Percentiles rank a stretch among this genome's conserved stretches.
Evolutionary conservation across 1,140 invertebrate species (phyloP).

Genomic region (Brachionus rubens): DNA sequence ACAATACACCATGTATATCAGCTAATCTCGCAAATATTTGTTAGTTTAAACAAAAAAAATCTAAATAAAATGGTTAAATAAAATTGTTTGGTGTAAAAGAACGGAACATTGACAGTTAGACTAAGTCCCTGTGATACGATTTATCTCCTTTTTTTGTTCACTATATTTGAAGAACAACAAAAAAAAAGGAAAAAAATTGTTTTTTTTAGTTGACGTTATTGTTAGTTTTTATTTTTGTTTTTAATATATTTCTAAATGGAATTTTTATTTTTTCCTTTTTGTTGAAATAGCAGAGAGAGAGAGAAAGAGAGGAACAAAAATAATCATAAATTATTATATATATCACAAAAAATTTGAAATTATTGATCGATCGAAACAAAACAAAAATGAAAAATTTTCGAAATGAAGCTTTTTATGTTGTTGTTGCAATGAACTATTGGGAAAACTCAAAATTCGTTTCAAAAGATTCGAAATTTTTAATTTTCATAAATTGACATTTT

Average conservation of each 20-base stretch:
- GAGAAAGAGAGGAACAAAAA: background rate
- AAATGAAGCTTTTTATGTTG: background rate
- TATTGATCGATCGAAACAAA: slow-evolving; percentile 31
- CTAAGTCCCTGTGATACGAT: too few relatives aligned
- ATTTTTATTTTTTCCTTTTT: slow-evolving; percentile 14
- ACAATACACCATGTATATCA: slow-evolving; percentile 46
- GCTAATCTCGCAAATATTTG: slow-evolving; percentile 42
- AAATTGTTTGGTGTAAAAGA: too few relatives aligned
- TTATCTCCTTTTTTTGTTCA: background rate
- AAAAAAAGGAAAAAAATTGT: too few relatives aligned
- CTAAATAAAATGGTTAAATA: too few relatives aligned
- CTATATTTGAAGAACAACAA: background rate
- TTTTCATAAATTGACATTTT: slow-evolving; percentile 36
- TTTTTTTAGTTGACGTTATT: slow-evolving; percentile 30
- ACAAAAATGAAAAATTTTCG: background rate
- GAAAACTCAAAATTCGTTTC: background rate
- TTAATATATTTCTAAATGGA: slow-evolving; percentile 21
- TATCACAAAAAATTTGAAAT: background rate
- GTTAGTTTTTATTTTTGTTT: slow-evolving; percentile 15
- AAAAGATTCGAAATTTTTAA: too few relatives aligned
- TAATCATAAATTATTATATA: slow-evolving; percentile 33
- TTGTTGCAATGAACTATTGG: too few relatives aligned
- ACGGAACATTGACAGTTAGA: too few relatives aligned
- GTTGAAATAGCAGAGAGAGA: too few relatives aligned
- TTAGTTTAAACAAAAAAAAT: background rate